Conservation (phyloP, 2,888 invertebrate species). For the Platycheirus albimanus region DNA sequence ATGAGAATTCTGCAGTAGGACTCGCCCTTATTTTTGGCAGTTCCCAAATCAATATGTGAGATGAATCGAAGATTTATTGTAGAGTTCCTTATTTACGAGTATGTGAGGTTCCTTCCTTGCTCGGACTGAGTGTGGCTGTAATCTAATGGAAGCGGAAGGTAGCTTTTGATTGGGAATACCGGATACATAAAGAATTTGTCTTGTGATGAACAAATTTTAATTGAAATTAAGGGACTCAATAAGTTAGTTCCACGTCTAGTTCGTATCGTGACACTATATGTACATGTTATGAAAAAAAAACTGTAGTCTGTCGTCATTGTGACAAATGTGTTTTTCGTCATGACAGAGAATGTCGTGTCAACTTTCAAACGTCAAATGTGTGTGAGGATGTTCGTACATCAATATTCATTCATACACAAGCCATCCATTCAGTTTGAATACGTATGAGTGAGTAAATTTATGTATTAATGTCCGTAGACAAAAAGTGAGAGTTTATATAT, state of each 20-base stretch:
- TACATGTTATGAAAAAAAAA: slow-evolving; percentile 17
- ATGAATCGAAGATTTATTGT: slow-evolving; percentile 49
- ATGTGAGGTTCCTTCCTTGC: too few species aligned
- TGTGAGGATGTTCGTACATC: slow-evolving; percentile 23
- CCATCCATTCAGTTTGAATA: slow-evolving; percentile 39
- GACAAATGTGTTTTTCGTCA: background rate
- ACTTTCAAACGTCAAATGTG: slow-evolving; percentile 58
- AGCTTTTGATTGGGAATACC: background rate
- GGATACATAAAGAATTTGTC: background rate
- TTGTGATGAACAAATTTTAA: background rate
- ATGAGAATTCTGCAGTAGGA: background rate
- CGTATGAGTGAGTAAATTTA: slow-evolving; percentile 8
- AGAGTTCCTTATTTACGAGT: slow-evolving; percentile 15
- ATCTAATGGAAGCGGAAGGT: background rate
- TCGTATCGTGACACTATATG: slow-evolving; percentile 34
- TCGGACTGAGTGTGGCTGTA: slow-evolving; percentile 3
- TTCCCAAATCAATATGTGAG: slow-evolving; percentile 46
- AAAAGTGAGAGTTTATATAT: slow-evolving; percentile 60
- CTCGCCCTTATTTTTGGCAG: background rate
- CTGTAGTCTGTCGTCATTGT: slow-evolving; percentile 8
- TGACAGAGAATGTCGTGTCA: slow-evolving; percentile 40
- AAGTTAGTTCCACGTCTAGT: background rate
- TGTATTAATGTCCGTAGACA: slow-evolving; percentile 13
- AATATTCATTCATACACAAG: slow-evolving; percentile 17
- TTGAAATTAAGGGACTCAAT: slow-evolving; percentile 2